Conservation (phyloP, 1,140 invertebrate genomes). For the Drosophila rhopaloa region DNA sequence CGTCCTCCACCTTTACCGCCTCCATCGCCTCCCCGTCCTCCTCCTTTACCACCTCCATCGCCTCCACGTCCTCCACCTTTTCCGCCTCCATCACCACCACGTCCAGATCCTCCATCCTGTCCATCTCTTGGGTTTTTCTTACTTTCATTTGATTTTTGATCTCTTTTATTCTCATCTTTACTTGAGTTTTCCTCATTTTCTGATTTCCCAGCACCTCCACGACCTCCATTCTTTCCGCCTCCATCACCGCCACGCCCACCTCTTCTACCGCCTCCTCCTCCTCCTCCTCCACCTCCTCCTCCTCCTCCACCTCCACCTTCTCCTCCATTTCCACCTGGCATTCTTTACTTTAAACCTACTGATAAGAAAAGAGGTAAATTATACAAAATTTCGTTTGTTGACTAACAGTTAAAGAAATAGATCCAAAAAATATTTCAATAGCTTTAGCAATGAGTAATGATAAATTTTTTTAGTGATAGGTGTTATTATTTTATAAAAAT, state of each 20-base stretch:
- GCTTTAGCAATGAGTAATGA: slow-evolving; percentile 10
- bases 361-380: background rate
- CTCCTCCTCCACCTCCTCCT: background rate
- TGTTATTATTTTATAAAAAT: too few species aligned
- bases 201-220: background rate
- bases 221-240: background rate
- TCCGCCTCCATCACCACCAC: slow-evolving; percentile 2
- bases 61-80: slow-evolving; percentile 7
- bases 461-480: background rate
- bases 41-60: slow-evolving; percentile 3
- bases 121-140: slow-evolving; percentile 3
- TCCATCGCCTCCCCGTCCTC: background rate
- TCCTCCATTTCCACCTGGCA: slow-evolving; percentile 9
- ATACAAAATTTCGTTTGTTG: background rate
- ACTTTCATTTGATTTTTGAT: background rate
- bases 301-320: background rate
- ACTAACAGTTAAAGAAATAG: background rate
- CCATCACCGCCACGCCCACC: background rate
- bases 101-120: slow-evolving; percentile 9
- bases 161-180: background rate
- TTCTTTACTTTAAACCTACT: background rate
- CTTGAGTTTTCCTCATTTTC: background rate
- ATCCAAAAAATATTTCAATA: background rate
- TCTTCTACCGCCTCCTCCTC: background rate
- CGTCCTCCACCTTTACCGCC: background rate